Percentiles rank a stretch among this genome's conserved stretches.
Evolutionary conservation across 2,113 vertebrate genomes (phyloP).

Genomic region (Mugil cephalus): DNA sequence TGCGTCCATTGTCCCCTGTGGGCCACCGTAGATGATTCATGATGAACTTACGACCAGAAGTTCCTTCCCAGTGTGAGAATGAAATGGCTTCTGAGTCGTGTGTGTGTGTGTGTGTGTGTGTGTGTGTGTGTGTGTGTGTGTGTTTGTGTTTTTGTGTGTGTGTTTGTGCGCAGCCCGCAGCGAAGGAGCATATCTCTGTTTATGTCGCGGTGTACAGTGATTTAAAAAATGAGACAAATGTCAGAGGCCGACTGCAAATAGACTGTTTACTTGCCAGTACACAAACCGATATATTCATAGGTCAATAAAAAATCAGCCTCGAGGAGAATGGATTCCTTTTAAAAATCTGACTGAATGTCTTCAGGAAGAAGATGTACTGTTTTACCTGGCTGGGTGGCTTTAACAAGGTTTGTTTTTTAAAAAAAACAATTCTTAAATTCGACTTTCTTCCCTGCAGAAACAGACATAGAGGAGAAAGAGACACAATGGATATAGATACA

Average conservation of each 20-base stretch:
- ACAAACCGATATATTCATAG: conserved; percentile 39
- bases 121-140: too few relatives aligned
- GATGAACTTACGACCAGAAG: conserved; percentile 37
- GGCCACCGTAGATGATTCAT: conserved; percentile 49
- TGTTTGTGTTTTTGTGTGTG: too few relatives aligned
- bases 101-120: too few relatives aligned
- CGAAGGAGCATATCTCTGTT: conserved; percentile 1
- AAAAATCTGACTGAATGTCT: conserved; percentile 33
- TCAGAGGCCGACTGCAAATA: conserved; percentile 27
- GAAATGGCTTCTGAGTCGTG: conserved; percentile 47
- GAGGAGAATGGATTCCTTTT: neutral
- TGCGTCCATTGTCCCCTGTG: conserved; percentile 39
- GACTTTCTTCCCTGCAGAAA: conserved; percentile 43
- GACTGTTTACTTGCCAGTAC: conserved; percentile 12
- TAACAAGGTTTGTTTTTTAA: neutral
- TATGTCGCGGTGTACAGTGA: conserved; percentile 21
- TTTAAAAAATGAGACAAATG: conserved; percentile 40
- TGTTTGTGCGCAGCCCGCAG: conserved; percentile 18
- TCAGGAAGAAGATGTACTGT: conserved; percentile 33
- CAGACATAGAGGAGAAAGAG: neutral
- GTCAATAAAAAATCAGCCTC: conserved; percentile 9
- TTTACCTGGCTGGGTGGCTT: conserved; percentile 30
- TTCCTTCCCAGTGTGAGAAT: conserved; percentile 38
- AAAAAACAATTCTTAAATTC: conserved; percentile 31
- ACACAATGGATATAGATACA: neutral